These are phyloP conservation scores for Dasypogon diadema DNA, from an alignment of 2,888 invertebrate species.

Conservation along the genomic window DNA sequence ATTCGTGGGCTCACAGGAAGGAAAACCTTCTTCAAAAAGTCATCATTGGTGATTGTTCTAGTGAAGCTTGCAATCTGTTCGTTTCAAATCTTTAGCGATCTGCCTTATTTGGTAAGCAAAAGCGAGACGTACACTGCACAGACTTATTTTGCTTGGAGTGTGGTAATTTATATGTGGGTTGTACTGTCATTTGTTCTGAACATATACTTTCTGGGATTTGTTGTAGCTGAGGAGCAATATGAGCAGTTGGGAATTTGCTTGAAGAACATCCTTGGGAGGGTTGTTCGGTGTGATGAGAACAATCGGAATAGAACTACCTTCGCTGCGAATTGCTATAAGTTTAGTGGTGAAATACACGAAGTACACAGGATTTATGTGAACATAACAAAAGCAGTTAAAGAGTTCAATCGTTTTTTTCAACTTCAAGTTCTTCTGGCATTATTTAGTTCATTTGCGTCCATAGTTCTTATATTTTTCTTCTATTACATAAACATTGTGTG, in stretches of 20 bases:
- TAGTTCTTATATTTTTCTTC: constrained; percentile 15
- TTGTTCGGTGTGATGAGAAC: neutral
- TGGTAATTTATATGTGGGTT: constrained; percentile 22
- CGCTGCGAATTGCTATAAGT: neutral
- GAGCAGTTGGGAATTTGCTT: neutral
- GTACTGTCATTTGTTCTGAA: neutral
- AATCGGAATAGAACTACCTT: neutral
- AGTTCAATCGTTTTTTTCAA: neutral
- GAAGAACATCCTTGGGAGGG: neutral
- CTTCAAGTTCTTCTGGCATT: neutral
- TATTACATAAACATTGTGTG: neutral
- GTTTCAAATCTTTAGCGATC: constrained; percentile 18
- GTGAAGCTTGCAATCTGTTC: neutral
- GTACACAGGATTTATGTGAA: neutral
- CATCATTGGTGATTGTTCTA: neutral
- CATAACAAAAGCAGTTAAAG: neutral
- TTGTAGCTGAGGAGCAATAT: neutral
- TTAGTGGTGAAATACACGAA: neutral
- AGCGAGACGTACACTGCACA: neutral
- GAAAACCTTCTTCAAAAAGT: neutral
- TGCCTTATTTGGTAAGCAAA: constrained; percentile 6
- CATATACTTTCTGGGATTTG: neutral
- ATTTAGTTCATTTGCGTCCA: neutral
- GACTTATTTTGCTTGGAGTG: neutral
- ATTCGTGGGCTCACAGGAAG: neutral